Base-by-base conservation (phyloP, 2,797 vertebrate species). In the Sylvilagus floridanus region DNA sequence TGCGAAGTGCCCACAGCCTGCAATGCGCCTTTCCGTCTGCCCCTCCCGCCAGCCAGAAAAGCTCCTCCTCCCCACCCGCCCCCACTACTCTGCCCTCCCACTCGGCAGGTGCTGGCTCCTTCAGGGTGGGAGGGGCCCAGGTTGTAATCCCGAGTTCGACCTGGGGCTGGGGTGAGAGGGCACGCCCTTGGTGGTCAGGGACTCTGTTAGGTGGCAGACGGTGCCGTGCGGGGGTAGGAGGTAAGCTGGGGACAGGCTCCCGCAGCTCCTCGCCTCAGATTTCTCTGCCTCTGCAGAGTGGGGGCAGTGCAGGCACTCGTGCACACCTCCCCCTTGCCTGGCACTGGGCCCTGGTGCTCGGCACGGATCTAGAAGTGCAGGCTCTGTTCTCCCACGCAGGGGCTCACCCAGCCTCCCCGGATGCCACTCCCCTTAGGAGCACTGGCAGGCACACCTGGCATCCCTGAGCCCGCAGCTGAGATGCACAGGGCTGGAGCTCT, bases 181-280 rank as follows among this genome's bases (percentile, higher is more conserved):
- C 30, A 11, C n/a, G 62, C 90, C 4, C 54, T 60, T 88, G 90
- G 75, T 24, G 62, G 22, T 30, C 6, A 17, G 52, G 3, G 22
- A 32, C 21, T 35, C 35, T 47, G 76, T 79, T 17, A 54, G 17
- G 52, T 54, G 52, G 75, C 52, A 88, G 77, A 50, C 52, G 30
- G 35, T 35, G 77, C 37, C 17, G 71, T 79, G 10, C 63, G 11
- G 22, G 65, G 24, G 65, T 32, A 19, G 13, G 47, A 79, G 94
- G 96, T 89, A 9, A 95, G 65, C 68, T 93, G 89, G 78, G 95
- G 96, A 90, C 91, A 91, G 68, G 78, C 62, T 77, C 19, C 21
- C 32, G 68, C 13, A 37, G 30, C 26, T 62, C 57, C 32, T 88
- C 79, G 32, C 69, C 54, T 90, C 75, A 68, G 81, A 66, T 82